Conservation (phyloP, 2,888 invertebrate genomes). For the Scaptomyza tumidula region DNA sequence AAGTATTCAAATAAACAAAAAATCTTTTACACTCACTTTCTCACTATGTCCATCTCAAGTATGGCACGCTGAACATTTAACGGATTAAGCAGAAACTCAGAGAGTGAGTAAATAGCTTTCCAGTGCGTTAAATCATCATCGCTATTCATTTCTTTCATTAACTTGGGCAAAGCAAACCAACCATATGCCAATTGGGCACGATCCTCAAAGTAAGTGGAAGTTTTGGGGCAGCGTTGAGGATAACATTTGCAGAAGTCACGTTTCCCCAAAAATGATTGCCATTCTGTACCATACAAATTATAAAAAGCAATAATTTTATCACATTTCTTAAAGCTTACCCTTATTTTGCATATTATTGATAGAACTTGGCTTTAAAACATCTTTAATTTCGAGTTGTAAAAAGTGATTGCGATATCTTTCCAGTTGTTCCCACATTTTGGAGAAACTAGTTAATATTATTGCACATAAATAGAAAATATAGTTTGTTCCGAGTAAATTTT, state of each 20-base stretch:
- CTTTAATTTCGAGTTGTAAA: conserved; percentile 67
- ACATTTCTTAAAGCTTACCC: conserved; percentile 28
- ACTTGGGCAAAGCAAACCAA: conserved; percentile 70
- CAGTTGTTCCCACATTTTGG: conserved; percentile 78
- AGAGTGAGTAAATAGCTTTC: conserved; percentile 72
- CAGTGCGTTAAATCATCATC: conserved; percentile 65
- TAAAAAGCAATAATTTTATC: background rate
- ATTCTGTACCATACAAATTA: conserved; percentile 25
- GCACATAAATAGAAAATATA: background rate
- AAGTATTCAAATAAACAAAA: background rate
- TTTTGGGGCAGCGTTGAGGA: conserved; percentile 32
- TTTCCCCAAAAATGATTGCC: conserved; percentile 23
- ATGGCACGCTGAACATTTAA: conserved; percentile 75
- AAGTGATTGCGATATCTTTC: conserved; percentile 76
- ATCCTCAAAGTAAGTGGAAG: conserved; percentile 70
- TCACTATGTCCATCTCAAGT: conserved; percentile 71
- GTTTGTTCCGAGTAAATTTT: background rate
- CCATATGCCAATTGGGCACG: conserved; percentile 78
- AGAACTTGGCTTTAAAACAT: conserved; percentile 49
- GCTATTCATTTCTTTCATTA: conserved; percentile 75
- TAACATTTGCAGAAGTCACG: conserved; percentile 43
- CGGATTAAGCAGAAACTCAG: conserved; percentile 78
- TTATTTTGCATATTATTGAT: conserved; percentile 47
- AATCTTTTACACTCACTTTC: conserved; percentile 60
- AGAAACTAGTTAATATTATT: background rate